phyloP scores from a whole-genome alignment of 2,797 vertebrate species.

The Okamejei kenojei region DNA sequence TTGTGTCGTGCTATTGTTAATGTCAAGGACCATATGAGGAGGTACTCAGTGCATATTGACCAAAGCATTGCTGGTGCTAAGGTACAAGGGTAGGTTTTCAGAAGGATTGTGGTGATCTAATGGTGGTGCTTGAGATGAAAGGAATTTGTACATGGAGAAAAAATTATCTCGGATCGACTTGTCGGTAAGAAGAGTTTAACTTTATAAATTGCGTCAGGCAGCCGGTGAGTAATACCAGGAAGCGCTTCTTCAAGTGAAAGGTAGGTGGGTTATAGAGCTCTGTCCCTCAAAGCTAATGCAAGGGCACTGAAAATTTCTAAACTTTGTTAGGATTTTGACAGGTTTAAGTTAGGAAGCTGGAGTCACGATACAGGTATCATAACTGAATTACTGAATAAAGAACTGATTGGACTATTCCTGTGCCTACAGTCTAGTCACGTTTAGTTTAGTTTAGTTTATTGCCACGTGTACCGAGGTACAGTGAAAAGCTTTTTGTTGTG shows the following conservation, averaged over 20 bases:
- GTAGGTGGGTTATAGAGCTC: background rate
- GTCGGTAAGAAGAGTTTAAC: background rate
- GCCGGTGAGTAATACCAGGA: background rate
- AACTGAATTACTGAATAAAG: background rate
- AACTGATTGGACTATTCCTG: background rate
- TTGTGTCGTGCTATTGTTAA: too few relatives aligned
- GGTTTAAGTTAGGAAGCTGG: background rate
- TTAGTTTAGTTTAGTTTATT: too few relatives aligned
- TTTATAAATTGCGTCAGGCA: background rate
- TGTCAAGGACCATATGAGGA: too few relatives aligned
- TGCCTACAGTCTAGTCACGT: background rate
- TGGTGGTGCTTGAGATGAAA: background rate
- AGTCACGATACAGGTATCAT: background rate
- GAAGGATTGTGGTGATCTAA: background rate
- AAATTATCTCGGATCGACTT: too few relatives aligned
- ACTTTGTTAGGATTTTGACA: background rate
- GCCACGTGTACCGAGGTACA: too few relatives aligned
- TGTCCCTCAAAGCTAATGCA: background rate
- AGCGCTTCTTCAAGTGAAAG: background rate
- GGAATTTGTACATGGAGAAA: too few relatives aligned
- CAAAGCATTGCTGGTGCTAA: background rate
- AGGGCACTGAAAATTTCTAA: background rate
- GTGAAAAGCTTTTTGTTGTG: too few relatives aligned
- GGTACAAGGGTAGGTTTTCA: background rate
- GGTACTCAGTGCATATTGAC: background rate